Evolutionary conservation across 2,113 vertebrate species (phyloP).

Genomic region (Vulpes lagopus): DNA sequence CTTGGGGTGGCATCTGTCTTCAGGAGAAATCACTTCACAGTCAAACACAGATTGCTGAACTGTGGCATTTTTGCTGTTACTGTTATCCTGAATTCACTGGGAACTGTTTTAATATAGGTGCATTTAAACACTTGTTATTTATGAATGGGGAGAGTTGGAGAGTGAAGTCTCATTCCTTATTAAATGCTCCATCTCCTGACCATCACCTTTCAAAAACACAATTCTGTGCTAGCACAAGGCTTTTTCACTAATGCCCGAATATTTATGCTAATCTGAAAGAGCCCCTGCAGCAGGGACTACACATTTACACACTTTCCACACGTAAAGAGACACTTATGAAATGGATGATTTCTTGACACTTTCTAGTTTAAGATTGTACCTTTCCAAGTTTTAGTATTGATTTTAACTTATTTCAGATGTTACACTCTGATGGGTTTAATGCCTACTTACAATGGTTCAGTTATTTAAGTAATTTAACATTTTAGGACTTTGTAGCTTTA

Average conservation of each 20-base stretch:
- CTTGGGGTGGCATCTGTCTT: constrained; percentile 84
- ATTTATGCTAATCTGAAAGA: background rate
- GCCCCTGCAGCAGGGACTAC: background rate
- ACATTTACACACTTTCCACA: background rate
- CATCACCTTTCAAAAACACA: background rate
- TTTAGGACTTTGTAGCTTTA: constrained; percentile 46
- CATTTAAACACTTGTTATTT: constrained; percentile 56
- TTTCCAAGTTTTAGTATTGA: constrained; percentile 6
- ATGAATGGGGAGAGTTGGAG: constrained; percentile 1
- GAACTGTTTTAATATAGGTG: constrained; percentile 56
- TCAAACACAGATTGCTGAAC: constrained; percentile 66
- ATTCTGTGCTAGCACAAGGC: background rate
- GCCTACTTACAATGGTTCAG: background rate
- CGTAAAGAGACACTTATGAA: background rate
- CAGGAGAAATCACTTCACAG: constrained; percentile 81
- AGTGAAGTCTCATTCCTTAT: constrained; percentile 18
- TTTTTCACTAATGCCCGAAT: background rate
- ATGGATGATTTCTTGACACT: constrained; percentile 40
- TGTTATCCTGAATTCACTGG: constrained; percentile 58
- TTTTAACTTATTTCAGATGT: constrained; percentile 23
- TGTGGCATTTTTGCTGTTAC: constrained; percentile 54
- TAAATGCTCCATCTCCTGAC: background rate
- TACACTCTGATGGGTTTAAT: background rate
- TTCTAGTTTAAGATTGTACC: constrained; percentile 21
- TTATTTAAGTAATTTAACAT: constrained; percentile 47